Conservation (phyloP, 2,888 invertebrate species). For the Orchesellides sinensis region DNA sequence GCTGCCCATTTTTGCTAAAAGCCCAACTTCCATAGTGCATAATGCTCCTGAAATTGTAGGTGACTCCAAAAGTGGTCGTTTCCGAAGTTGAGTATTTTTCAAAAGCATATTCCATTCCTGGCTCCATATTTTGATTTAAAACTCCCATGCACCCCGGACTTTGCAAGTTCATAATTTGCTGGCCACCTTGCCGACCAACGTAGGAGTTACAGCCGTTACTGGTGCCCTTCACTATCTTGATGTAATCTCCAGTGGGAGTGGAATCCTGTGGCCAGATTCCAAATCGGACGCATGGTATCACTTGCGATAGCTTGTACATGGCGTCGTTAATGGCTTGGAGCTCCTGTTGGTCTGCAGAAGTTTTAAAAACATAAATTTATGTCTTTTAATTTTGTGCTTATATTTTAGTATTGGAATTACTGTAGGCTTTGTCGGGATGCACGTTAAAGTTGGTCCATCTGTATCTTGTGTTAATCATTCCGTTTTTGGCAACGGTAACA, state of each 20-base stretch:
- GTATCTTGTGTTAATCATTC: slow-evolving; percentile 17
- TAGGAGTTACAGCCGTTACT: slow-evolving; percentile 52
- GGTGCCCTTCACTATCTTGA: slow-evolving; percentile 36
- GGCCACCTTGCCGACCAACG: slow-evolving; percentile 49
- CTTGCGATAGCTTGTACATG: slow-evolving; percentile 26
- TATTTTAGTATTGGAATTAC: not conserved
- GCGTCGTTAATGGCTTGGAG: slow-evolving; percentile 42
- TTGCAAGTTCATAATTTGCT: slow-evolving; percentile 40
- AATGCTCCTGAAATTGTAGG: slow-evolving; percentile 49
- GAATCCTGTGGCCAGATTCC: slow-evolving; percentile 48
- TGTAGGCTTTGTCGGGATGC: slow-evolving; percentile 5
- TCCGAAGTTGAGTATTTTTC: not conserved
- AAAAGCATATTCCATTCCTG: slow-evolving; percentile 18
- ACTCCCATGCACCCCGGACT: slow-evolving; percentile 13
- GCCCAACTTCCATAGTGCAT: slow-evolving; percentile 53
- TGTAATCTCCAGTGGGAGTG: slow-evolving; percentile 57
- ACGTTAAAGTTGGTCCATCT: slow-evolving; percentile 24
- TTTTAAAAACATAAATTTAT: not conserved
- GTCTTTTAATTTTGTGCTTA: not conserved
- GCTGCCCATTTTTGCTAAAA: slow-evolving; percentile 49
- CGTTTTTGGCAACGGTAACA: not conserved
- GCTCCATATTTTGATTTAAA: not conserved
- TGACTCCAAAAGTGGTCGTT: slow-evolving; percentile 34
- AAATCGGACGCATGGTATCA: slow-evolving; percentile 49
- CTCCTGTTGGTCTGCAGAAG: slow-evolving; percentile 23